Base-by-base conservation (phyloP, 2,113 vertebrate species). In the Aplodontia rufa region DNA sequence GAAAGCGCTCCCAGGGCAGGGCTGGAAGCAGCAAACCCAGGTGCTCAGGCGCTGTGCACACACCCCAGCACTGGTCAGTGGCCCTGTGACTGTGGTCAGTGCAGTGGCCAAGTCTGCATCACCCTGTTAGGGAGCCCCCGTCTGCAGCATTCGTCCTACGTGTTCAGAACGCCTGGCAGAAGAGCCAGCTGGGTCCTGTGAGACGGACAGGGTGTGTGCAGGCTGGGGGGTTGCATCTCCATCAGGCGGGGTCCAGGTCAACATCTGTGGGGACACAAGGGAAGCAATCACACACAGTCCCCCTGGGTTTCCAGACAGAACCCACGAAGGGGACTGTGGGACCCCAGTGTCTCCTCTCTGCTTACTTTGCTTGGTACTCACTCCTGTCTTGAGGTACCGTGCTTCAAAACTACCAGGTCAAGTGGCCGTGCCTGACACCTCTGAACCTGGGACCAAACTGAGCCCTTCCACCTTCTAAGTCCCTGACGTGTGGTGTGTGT, bases 261-360 rank as follows among this genome's bases (percentile, higher is more conserved):
- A 0, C 2, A 28, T n/a, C n/a, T 30, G 4, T 1, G 26, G 14
- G 10, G 45, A 42, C 53, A 32, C 26, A 26, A 37, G 12, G 10
- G 14, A 16, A 32, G 0, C 30, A 4, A 12, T 6, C 42, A 13
- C 0, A 0, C 22, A 19, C 9, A 4, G 10, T 0, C 60, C 2
- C 20, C 7, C 28, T 53, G 13, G 40, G 6, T 6, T 14, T 37
- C 55, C n/a, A 5, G 53, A 32, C 3, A 47, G 28, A 40, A 14
- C 7, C n/a, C n/a, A n/a, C n/a, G n/a, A 32, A 35, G 58, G 20
- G n/a, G 20, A 19, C 14, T 20, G 12, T 30, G 69, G 26, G 42
- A 28, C 40, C 51, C 37, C 12, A 10, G 22, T 6, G 1, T 68
- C 32, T 30, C 37, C 28, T 85, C n/a, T 37, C 37, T 37, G 45